Evolutionary conservation across 2,113 vertebrate species (phyloP), one percentile per base, ranked within the genome.

Genomic region (Crocuta crocuta): DNA sequence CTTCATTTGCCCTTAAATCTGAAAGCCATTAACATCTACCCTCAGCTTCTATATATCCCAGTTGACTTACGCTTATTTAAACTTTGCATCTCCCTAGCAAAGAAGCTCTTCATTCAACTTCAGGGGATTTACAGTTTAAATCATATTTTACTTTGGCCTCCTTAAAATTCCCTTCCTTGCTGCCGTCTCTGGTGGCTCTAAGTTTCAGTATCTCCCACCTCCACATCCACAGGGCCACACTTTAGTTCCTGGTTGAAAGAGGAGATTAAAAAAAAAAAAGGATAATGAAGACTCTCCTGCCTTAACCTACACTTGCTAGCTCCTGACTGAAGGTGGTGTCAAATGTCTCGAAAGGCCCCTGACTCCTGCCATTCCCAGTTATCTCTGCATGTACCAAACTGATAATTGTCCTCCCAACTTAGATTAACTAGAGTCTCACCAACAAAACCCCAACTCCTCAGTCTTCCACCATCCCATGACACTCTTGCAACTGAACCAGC

Each of bases 381-480:
- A 61, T 76, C 11, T 45, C 53, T 10, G 1, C 15, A 3, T 48
- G 6, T 33, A 13, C 55, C 33, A 24, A 8, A 43, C 43, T 86
- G 26, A 35, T 31, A 26, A 13, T 21, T 7, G 39, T 45, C 39
- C 33, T 71, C 31, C n/a, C 35, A 4, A 7, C 33, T 55, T 24
- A 39, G 17, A 39, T 61, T 35, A 21, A 7, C 88, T 93, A n/a
- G 89, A 88, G 61, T 0, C 74, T 96, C 95, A 97, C 96, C 97
- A 93, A 94, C 96, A 95, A 97, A 68, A 94, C 93, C 95, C 97
- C 97, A 95, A 92, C 23, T 85, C 81, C 94, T 55, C 31, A 19
- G 19, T 21, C 15, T 43, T 58, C 65, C 12, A 13, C n/a, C 24
- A 39, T 6, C 66, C 55, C 65, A 5, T 15, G 48, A 28, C 11